Percentiles rank a stretch among this genome's conserved stretches.
Conservation (phyloP, 2,113 vertebrate genomes). For the Erythrocercus mccallii region DNA sequence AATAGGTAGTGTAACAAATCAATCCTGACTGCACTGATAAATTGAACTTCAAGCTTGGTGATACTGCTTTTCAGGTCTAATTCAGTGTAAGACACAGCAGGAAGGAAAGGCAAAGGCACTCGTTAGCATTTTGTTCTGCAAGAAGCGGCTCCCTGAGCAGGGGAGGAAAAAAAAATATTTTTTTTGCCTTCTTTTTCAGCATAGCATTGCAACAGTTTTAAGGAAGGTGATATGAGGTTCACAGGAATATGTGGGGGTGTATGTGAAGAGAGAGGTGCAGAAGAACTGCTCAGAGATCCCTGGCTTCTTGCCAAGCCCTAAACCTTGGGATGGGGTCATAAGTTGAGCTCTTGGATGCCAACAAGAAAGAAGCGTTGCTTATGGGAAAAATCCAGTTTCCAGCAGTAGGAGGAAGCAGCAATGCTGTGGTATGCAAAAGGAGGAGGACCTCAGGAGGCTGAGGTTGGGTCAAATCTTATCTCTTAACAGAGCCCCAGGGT, state of each 20-base stretch:
- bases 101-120: constrained; percentile 47
- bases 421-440: background rate
- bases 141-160: constrained; percentile 3
- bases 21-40: constrained; percentile 51
- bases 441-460: background rate
- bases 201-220: background rate
- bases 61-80: constrained; percentile 56
- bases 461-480: background rate
- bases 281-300: fast-evolving
- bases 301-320: background rate
- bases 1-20: constrained; percentile 50
- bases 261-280: background rate
- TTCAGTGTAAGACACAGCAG: constrained; percentile 43
- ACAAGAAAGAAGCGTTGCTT: background rate
- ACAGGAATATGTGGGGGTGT: too few species aligned
- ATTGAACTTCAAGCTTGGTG: constrained; percentile 50
- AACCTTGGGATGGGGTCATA: background rate
- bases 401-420: background rate
- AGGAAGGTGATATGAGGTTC: background rate
- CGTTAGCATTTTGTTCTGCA: constrained; percentile 45
- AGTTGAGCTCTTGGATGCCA: background rate
- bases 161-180: background rate
- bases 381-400: background rate
- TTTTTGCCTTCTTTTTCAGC: background rate
- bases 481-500: background rate